These are phyloP conservation scores for Mesocricetus auratus DNA, from an alignment of 2,113 vertebrate species.

Conservation along the genomic window DNA sequence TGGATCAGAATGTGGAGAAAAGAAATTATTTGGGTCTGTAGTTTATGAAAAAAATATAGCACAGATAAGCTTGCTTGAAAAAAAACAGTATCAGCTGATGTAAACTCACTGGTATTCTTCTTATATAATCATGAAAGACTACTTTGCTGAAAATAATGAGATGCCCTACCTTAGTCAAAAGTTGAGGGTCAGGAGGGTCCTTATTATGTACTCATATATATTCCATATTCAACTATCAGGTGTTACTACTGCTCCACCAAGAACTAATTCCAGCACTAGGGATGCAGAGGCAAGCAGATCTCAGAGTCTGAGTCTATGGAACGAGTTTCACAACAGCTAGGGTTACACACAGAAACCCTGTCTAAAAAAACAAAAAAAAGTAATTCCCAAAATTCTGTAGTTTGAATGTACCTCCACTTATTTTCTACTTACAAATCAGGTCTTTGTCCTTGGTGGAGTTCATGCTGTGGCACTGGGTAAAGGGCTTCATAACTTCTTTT, in stretches of 20 bases:
- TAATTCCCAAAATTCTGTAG: not conserved
- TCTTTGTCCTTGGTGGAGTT: constrained; percentile 83
- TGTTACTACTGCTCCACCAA: not conserved
- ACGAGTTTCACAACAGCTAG: not conserved
- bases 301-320: not conserved
- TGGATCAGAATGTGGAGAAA: not conserved
- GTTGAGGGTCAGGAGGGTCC: not conserved
- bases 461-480: constrained; percentile 83
- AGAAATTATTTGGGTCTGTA: not conserved
- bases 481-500: constrained; percentile 87
- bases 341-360: too few species aligned
- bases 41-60: not conserved
- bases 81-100: not conserved
- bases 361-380: not conserved
- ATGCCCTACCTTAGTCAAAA: not conserved
- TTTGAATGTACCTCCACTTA: not conserved
- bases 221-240: not conserved
- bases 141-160: not conserved
- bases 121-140: not conserved
- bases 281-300: not conserved
- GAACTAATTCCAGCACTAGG: not conserved
- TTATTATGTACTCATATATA: not conserved
- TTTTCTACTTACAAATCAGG: constrained; percentile 89
- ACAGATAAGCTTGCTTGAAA: not conserved
- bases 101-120: constrained; percentile 13